Conservation (phyloP, 2,797 vertebrate genomes). For the Alca torda region DNA sequence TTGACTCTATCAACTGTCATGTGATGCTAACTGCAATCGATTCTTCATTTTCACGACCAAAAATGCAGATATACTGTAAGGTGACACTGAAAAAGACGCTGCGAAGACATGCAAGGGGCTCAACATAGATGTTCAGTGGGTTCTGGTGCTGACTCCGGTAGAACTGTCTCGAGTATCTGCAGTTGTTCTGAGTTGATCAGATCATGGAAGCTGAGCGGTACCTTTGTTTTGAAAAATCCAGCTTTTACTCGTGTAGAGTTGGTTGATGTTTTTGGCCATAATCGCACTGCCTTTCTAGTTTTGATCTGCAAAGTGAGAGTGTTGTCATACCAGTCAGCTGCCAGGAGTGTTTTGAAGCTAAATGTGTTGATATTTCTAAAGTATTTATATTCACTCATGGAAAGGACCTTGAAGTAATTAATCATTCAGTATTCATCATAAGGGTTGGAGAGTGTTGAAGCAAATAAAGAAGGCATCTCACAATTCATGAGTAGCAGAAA, state of each 20-base stretch:
- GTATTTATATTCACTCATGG: background rate
- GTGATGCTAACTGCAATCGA: background rate
- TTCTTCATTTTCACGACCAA: background rate
- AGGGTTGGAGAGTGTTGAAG: background rate
- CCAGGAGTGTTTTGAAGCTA: background rate
- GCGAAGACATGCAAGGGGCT: background rate
- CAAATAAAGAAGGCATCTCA: background rate
- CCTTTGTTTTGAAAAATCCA: background rate
- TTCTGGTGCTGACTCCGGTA: background rate
- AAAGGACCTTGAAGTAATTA: background rate
- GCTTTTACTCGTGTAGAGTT: background rate
- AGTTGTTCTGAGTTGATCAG: background rate
- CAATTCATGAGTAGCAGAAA: background rate
- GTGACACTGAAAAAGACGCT: background rate
- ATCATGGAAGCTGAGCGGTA: background rate
- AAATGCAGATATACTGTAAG: background rate
- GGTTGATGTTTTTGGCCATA: background rate
- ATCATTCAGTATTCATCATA: background rate
- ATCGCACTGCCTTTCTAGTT: background rate
- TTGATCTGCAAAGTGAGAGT: background rate
- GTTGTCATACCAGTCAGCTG: background rate
- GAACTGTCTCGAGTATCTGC: background rate
- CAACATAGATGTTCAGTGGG: background rate
- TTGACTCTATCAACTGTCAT: background rate
- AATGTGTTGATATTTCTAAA: background rate